Evolutionary conservation across 2,797 vertebrate genomes (phyloP).

Genomic region (Jordanella pulchra): DNA sequence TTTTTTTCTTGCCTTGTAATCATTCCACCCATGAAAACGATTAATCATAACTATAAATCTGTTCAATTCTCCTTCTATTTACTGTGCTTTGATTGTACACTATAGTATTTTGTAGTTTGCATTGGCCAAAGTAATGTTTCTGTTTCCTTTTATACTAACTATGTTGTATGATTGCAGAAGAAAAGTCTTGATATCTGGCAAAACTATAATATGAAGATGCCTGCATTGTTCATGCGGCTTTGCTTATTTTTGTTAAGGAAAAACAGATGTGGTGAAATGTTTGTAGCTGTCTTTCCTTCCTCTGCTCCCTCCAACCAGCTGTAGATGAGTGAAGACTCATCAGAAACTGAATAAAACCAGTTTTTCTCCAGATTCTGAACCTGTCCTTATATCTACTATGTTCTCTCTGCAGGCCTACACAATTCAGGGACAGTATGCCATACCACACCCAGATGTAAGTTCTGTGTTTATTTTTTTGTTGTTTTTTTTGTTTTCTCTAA

Average conservation of each 20-base stretch:
- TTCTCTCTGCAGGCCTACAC: conserved; percentile 90
- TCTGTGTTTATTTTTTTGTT: too few relatives aligned
- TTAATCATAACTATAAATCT: neutral
- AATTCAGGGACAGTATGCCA: conserved; percentile 99
- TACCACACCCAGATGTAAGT: conserved; percentile 99
- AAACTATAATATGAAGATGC: neutral
- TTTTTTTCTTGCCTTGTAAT: too few relatives aligned
- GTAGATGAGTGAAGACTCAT: neutral
- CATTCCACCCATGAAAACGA: neutral
- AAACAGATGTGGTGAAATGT: neutral
- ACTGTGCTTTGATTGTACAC: too few relatives aligned
- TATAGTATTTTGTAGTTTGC: too few relatives aligned
- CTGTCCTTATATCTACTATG: rapidly evolving
- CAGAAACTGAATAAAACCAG: neutral
- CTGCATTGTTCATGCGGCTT: neutral
- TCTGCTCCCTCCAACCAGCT: neutral
- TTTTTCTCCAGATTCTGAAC: neutral
- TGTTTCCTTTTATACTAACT: too few relatives aligned
- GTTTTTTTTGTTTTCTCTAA: conserved; percentile 34
- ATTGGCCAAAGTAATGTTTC: too few relatives aligned
- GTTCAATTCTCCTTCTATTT: neutral
- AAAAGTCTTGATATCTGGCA: too few relatives aligned
- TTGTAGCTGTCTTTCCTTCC: neutral
- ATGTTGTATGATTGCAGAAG: too few relatives aligned
- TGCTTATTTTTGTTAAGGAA: neutral